A percentile compares a stretch with the other conserved stretches of the same genome.
Evolutionary conservation across 2,113 vertebrate species (phyloP).

Genomic region (Callocephalon fimbriatum): DNA sequence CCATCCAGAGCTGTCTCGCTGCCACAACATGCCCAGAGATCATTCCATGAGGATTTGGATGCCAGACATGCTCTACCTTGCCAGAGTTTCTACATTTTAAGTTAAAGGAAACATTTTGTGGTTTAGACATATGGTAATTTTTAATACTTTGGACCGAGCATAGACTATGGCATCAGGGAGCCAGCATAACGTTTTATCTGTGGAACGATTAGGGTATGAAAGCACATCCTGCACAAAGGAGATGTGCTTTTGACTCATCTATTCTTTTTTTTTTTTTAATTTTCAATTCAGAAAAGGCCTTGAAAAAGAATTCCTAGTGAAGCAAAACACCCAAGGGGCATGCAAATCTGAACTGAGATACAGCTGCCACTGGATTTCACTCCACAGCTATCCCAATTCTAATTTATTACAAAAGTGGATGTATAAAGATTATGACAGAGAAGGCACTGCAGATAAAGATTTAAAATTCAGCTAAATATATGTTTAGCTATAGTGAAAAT

Average conservation of each 20-base stretch:
- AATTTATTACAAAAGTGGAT: not conserved
- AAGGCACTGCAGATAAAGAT: not conserved
- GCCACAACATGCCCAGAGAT: not conserved
- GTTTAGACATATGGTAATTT: not conserved
- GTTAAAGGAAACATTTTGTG: not conserved
- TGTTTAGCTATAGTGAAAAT: not conserved
- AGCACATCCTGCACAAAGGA: not conserved
- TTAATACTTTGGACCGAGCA: not conserved
- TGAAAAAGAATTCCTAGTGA: not conserved
- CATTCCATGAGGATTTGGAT: fast-evolving
- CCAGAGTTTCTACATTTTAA: not conserved
- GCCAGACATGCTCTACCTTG: not conserved
- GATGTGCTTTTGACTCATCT: not conserved
- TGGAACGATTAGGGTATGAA: not conserved
- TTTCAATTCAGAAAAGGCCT: not conserved
- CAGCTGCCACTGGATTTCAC: not conserved
- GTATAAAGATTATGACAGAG: not conserved
- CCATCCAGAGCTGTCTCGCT: not conserved
- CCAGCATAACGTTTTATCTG: not conserved
- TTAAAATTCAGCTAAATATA: not conserved
- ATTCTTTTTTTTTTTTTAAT: not conserved
- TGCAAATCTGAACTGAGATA: not conserved
- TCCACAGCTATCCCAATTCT: not conserved
- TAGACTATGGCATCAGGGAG: not conserved
- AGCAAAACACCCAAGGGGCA: not conserved